phyloP scores from a whole-genome alignment of 2,113 vertebrate species.

The Pristiophorus japonicus region DNA sequence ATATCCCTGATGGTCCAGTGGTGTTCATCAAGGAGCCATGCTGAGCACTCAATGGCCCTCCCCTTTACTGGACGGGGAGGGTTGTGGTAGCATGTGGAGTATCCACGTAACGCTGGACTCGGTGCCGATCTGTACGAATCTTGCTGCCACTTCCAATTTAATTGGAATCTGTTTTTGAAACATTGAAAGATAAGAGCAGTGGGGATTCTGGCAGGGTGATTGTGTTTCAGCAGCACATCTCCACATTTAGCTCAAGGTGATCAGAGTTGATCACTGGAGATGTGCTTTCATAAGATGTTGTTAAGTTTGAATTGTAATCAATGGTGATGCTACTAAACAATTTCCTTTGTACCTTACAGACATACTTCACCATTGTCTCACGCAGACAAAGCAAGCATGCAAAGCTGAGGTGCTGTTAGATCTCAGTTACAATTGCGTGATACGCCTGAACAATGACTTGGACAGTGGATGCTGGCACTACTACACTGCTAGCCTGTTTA shows the following conservation, averaged over 20 bases:
- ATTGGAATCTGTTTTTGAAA: not conserved
- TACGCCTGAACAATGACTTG: not conserved
- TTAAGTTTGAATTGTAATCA: not conserved
- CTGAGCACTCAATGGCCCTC: too few species aligned
- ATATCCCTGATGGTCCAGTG: too few species aligned
- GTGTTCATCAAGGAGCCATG: too few species aligned
- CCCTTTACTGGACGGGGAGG: too few species aligned
- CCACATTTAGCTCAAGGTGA: not conserved
- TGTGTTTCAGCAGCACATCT: not conserved
- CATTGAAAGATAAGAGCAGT: not conserved
- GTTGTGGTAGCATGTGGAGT: too few species aligned
- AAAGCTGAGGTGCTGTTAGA: not conserved
- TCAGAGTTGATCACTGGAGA: not conserved
- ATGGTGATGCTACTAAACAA: too few species aligned
- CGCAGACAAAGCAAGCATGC: not conserved
- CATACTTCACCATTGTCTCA: not conserved
- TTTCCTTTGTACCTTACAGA: not conserved
- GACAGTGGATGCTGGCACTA: not conserved
- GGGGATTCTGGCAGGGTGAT: not conserved
- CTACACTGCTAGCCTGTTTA: not conserved
- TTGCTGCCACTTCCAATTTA: not conserved
- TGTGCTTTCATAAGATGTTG: not conserved
- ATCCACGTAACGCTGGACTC: too few species aligned
- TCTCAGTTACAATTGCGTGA: not conserved
- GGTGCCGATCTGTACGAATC: not conserved